Conservation (phyloP, 2,888 invertebrate genomes). For the Macroteleia sp. region DNA sequence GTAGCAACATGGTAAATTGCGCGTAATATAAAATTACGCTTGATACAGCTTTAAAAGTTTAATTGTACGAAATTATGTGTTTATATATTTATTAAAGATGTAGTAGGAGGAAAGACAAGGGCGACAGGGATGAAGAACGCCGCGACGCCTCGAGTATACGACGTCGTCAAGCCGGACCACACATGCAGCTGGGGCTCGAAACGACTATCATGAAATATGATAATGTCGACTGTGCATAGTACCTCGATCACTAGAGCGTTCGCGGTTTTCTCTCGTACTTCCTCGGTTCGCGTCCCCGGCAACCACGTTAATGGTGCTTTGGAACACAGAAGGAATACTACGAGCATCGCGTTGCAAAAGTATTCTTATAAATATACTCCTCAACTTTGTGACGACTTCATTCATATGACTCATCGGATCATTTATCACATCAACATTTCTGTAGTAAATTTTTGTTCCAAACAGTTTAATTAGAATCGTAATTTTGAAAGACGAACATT, state of each 20-base stretch:
- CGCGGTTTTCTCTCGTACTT: conserved; percentile 64
- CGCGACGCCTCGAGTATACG: conserved; percentile 79
- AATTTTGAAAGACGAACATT: not conserved
- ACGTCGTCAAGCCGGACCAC: conserved; percentile 78
- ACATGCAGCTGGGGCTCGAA: conserved; percentile 75
- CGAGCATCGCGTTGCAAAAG: conserved; percentile 19
- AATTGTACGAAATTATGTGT: too few relatives aligned
- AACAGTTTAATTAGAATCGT: conserved; percentile 3
- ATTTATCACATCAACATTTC: conserved; percentile 43
- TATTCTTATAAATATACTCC: conserved; percentile 50
- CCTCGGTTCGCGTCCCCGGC: conserved; percentile 39
- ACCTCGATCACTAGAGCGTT: conserved; percentile 63
- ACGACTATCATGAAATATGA: conserved; percentile 83
- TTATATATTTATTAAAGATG: too few relatives aligned
- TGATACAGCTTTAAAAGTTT: too few relatives aligned
- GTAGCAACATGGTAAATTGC: too few relatives aligned
- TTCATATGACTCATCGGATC: conserved; percentile 54
- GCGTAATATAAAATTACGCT: too few relatives aligned
- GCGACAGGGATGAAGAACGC: too few relatives aligned
- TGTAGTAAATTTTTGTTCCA: not conserved
- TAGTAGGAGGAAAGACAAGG: too few relatives aligned
- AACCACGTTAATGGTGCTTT: conserved; percentile 55
- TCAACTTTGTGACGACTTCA: conserved; percentile 48
- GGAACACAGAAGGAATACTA: conserved; percentile 7
- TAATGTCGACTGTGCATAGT: conserved; percentile 73